A percentile compares a stretch with the other conserved stretches of the same genome.
Conservation (phyloP, 2,888 invertebrate genomes). For the Eumacrocentrus americanus region DNA sequence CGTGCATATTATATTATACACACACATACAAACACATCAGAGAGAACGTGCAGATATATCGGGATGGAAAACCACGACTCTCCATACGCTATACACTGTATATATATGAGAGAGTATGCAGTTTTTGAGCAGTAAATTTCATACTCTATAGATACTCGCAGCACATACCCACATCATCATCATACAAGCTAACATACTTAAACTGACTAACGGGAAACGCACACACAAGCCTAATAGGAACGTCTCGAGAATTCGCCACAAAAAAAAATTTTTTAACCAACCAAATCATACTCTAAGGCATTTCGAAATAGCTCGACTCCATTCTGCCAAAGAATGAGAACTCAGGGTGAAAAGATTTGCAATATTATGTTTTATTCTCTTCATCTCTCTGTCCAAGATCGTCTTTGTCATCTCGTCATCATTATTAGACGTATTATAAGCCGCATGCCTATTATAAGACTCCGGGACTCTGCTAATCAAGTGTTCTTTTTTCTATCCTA, state of each 20-base stretch:
- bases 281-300: no score
- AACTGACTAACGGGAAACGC: conserved; percentile 21
- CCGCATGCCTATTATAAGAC: conserved; percentile 33
- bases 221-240: conserved; percentile 4
- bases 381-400: conserved; percentile 30
- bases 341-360: neutral
- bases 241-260: conserved; percentile 16
- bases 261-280: conserved; percentile 3
- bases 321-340: neutral
- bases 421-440: conserved; percentile 35
- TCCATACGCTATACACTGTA: conserved; percentile 2
- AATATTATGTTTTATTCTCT: conserved; percentile 18
- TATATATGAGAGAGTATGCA: neutral
- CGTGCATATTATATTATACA: conserved; percentile 35
- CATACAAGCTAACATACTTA: conserved; percentile 7
- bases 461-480: conserved; percentile 26
- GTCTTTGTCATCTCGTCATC: conserved; percentile 35
- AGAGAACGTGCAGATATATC: conserved; percentile 17
- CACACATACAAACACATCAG: no score
- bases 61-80: conserved; percentile 16
- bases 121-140: neutral
- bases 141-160: neutral
- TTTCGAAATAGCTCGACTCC: neutral
- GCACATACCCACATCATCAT: conserved; percentile 10
- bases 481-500: conserved; percentile 11